Percentiles rank a stretch among this genome's conserved stretches.
phyloP scores from a whole-genome alignment of 2,888 invertebrate species.

The Crioceris asparagi region DNA sequence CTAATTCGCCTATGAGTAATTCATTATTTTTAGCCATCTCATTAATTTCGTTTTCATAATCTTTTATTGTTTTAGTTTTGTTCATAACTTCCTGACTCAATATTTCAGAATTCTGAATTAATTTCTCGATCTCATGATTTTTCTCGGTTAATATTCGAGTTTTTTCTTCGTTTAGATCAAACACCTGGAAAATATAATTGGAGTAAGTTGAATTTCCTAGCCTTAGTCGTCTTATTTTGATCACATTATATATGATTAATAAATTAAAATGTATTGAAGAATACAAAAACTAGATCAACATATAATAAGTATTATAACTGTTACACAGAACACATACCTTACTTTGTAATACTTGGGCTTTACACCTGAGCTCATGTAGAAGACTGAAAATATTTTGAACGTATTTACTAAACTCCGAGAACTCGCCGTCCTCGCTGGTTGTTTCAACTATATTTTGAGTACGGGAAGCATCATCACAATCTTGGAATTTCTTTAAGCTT shows the following conservation, averaged over 20 bases:
- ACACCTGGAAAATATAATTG: background rate
- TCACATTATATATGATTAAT: too few relatives aligned
- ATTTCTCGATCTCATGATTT: slow-evolving; percentile 35
- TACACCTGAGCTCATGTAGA: slow-evolving; percentile 47
- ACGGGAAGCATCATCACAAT: slow-evolving; percentile 18
- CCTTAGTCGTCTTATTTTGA: too few relatives aligned
- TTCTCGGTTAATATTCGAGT: slow-evolving; percentile 31
- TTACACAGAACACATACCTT: background rate
- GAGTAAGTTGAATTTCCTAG: too few relatives aligned
- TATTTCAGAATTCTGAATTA: slow-evolving; percentile 32
- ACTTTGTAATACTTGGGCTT: slow-evolving; percentile 48
- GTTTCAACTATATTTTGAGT: too few relatives aligned
- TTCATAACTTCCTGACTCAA: slow-evolving; percentile 32
- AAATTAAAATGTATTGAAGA: too few relatives aligned
- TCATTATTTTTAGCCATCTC: slow-evolving; percentile 63
- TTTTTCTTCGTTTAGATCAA: slow-evolving; percentile 44
- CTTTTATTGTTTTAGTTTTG: slow-evolving; percentile 36
- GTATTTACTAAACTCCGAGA: slow-evolving; percentile 33
- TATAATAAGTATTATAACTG: too few relatives aligned
- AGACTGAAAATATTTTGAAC: slow-evolving; percentile 46
- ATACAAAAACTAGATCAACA: too few relatives aligned
- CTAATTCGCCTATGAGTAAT: slow-evolving; percentile 53
- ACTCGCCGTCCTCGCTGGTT: slow-evolving; percentile 26
- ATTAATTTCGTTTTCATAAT: slow-evolving; percentile 47
- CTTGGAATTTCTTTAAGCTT: slow-evolving; percentile 24